Evolutionary conservation across 2,888 invertebrate genomes (phyloP), one percentile per base, ranked within the genome.

Genomic region (Chesias legatella): DNA sequence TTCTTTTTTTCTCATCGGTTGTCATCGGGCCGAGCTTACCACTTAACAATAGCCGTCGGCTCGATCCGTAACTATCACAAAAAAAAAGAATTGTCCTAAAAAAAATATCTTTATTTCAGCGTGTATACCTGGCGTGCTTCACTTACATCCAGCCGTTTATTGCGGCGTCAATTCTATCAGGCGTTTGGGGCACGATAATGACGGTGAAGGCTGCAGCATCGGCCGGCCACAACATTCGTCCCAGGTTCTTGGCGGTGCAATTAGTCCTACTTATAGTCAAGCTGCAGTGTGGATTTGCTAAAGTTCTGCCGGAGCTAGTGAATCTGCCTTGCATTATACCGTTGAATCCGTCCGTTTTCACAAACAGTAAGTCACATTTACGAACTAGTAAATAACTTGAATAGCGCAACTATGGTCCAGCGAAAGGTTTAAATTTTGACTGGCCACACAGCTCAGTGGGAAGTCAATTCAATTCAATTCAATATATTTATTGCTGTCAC

Each of bases 141-240:
- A 69, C 90, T 58, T 93, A 90, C 68, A 75, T 93, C 39, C 93
- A 93, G 71, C 92, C 92, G 1, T 72, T 93, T 27, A 84, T 92
- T 24, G 86, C 91, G 1, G 73, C 84, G 1, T 94, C 93, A 4
- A 93, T 94, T 44, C 73, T 94, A 5, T 76, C 91, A 13, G 93
- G 92, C 7, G 84, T 94, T 29, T 94, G 93, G 91, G 92, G 92
- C 0, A 88, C 93, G 63, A 88, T 90, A 23, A 92, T 94, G 90
- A 85, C 90, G 3, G 89, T 92, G 10, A 86, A 88, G 0, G 73
- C 73, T 0, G 74, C 73, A 0, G 73, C 69, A 43, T 42, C 63
- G 0, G 89, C 75, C 40, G 93, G 65, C 58, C 80, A 62, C 66
- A 83, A 41, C 60, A 78, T 90, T 7, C 71, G 78, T 13, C 77